Evolutionary conservation across 2,113 vertebrate genomes (phyloP).

Genomic region (Callochromis pleurospilus): DNA sequence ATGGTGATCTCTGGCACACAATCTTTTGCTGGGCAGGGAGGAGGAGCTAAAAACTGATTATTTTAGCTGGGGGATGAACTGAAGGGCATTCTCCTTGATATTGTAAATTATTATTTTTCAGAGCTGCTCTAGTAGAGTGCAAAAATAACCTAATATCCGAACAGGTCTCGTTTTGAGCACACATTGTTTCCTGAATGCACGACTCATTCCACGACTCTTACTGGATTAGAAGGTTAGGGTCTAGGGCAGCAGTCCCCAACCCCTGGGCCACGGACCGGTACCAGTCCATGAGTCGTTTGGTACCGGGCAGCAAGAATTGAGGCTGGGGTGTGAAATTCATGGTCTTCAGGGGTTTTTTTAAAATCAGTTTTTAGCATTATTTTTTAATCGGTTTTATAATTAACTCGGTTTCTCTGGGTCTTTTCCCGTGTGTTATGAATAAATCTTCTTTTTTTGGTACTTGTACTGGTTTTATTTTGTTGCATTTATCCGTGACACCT

Average conservation of each 20-base stretch:
- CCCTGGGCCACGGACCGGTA: accelerated
- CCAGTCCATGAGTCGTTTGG: not conserved
- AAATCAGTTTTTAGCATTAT: accelerated
- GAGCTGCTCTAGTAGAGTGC: not conserved
- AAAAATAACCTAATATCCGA: not conserved
- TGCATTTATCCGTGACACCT: accelerated
- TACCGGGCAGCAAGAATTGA: not conserved
- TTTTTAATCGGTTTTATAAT: not conserved
- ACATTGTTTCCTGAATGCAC: not conserved
- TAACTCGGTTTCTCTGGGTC: not conserved
- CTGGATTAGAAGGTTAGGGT: not conserved
- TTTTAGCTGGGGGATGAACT: not conserved
- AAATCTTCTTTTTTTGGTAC: not conserved
- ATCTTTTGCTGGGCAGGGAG: not conserved
- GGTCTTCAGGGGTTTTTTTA: accelerated
- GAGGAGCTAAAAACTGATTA: not conserved
- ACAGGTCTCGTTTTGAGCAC: not conserved
- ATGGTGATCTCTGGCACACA: not conserved
- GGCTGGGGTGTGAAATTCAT: not conserved
- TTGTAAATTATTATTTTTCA: not conserved
- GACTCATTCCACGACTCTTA: accelerated
- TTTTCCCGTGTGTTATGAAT: not conserved
- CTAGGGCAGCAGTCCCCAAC: not conserved
- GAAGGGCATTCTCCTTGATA: not conserved
- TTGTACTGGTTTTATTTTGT: not conserved